A percentile compares a stretch with the other conserved stretches of the same genome.
Evolutionary conservation across 2,888 invertebrate species (phyloP).

Genomic region (Pristionchus japonicus): DNA sequence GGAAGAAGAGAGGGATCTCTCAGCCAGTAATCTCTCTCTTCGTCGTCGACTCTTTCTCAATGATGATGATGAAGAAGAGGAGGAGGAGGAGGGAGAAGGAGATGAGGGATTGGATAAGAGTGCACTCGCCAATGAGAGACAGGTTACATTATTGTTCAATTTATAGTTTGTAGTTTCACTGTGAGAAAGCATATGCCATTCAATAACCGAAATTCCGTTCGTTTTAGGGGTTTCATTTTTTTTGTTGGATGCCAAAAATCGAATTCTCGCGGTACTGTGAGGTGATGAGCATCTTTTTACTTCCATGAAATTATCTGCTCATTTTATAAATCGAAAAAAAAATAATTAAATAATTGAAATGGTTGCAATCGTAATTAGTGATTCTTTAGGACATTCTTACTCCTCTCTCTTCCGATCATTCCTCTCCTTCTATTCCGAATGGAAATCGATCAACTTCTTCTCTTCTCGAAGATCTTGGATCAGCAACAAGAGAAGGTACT

Average conservation of each 20-base stretch:
- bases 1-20: constrained; percentile 21
- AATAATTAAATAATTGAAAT: no score
- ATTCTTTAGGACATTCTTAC: constrained; percentile 3
- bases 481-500: not conserved
- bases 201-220: no score
- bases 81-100: not conserved
- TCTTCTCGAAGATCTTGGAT: constrained; percentile 26
- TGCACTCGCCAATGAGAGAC: not conserved
- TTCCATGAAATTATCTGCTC: no score
- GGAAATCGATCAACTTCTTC: constrained; percentile 29
- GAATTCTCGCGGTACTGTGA: no score
- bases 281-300: no score
- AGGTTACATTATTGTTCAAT: no score
- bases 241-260: no score
- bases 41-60: constrained; percentile 2
- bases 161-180: no score
- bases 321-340: no score
- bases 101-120: not conserved
- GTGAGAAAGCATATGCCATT: no score
- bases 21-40: constrained; percentile 40
- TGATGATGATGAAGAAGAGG: constrained; percentile 30
- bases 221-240: no score
- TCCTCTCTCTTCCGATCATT: constrained; percentile 5
- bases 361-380: no score
- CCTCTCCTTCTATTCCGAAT: not conserved